Percentiles rank a stretch among this genome's conserved stretches.
phyloP scores from a whole-genome alignment of 2,113 vertebrate species.

The Zapornia atra region DNA sequence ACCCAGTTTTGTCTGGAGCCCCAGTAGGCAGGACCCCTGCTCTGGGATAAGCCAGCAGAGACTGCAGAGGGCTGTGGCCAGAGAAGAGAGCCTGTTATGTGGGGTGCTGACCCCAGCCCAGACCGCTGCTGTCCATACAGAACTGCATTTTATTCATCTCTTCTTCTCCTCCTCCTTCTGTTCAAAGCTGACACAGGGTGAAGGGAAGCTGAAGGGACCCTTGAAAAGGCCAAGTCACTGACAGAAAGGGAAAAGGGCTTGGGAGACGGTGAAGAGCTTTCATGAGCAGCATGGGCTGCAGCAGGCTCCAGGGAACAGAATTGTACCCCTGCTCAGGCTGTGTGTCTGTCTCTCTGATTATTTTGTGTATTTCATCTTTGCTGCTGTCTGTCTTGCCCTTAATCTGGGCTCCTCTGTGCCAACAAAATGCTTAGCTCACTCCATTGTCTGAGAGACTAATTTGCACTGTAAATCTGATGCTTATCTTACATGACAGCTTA shows the following conservation, averaged over 20 bases:
- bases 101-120: neutral
- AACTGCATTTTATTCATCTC: neutral
- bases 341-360: conserved; percentile 60
- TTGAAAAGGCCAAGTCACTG: conserved; percentile 39
- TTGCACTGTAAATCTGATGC: conserved; percentile 72
- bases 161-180: neutral
- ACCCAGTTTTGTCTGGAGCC: neutral
- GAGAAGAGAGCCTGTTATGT: neutral
- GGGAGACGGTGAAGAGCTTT: conserved; percentile 23
- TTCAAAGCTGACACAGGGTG: neutral
- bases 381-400: conserved; percentile 58
- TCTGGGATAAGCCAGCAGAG: neutral
- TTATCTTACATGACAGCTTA: conserved; percentile 74
- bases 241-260: neutral
- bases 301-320: neutral
- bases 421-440: conserved; percentile 67
- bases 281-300: neutral
- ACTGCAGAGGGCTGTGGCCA: neutral
- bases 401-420: conserved; percentile 57
- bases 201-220: conserved; percentile 48
- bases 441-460: conserved; percentile 72
- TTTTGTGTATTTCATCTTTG: conserved; percentile 61
- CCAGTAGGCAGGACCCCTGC: neutral
- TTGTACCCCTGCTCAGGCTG: neutral
- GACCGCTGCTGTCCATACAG: neutral